Evolutionary conservation across 2,888 invertebrate species (phyloP).

Genomic region (Biston betularia): DNA sequence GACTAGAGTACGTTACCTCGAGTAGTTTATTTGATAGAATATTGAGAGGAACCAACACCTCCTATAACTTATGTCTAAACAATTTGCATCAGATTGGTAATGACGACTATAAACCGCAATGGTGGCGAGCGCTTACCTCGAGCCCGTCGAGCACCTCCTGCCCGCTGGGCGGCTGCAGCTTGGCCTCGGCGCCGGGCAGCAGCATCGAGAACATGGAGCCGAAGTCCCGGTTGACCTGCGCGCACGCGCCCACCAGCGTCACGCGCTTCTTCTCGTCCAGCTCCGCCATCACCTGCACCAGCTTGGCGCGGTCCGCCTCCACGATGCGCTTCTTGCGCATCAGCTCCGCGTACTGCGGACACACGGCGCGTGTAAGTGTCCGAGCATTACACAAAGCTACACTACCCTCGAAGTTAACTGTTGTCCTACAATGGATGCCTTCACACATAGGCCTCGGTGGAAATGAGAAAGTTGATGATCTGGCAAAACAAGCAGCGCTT

Average conservation of each 20-base stretch:
- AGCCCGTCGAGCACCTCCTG: constrained; percentile 88
- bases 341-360: constrained; percentile 88
- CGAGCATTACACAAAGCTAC: background rate
- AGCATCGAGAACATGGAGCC: constrained; percentile 97
- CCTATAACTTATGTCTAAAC: too few relatives aligned
- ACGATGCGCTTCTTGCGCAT: constrained; percentile 90
- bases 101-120: too few relatives aligned
- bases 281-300: constrained; percentile 92
- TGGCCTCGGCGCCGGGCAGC: constrained; percentile 95
- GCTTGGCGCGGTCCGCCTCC: constrained; percentile 90
- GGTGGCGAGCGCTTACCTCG: constrained; percentile 89
- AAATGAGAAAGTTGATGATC: too few relatives aligned
- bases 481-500: too few relatives aligned
- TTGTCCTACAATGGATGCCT: too few relatives aligned
- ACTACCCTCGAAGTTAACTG: too few relatives aligned
- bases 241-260: constrained; percentile 93
- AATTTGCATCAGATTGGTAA: too few relatives aligned
- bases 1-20: too few relatives aligned
- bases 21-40: too few relatives aligned
- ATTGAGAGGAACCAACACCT: too few relatives aligned
- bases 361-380: background rate
- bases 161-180: constrained; percentile 92
- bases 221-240: constrained; percentile 96
- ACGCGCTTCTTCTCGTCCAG: constrained; percentile 96
- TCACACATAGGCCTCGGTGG: too few relatives aligned